Evolutionary conservation across 2,797 vertebrate genomes (phyloP), one percentile per base, ranked within the genome.

Genomic region (Pseudotriccus pelzelni): DNA sequence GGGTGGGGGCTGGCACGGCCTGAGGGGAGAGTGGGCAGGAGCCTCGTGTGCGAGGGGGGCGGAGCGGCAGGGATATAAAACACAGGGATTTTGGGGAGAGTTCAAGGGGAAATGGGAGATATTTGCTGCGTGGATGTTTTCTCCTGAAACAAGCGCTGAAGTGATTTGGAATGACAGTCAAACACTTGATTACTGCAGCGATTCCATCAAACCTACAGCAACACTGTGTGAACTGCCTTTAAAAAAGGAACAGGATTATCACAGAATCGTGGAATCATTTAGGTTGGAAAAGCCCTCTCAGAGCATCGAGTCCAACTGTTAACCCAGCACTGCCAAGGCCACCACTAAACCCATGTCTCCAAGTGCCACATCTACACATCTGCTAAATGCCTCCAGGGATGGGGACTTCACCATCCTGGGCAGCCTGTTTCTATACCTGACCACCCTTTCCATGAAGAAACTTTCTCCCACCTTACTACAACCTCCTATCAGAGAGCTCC

Each of bases 1-100:
- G 53, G 46, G 59, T 39, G 37, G 41, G 17, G n/a, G 69, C 24
- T 46, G 68, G 50, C 5, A 3, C 1, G 0, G 36, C 4, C 0
- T 32, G 83, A 18, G 3, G 0, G 80, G 15, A 88, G 76, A 72
- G 80, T 14, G 32, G 88, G 89, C 80, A 86, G 94, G 10, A 89
- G 80, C n/a, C n/a, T 10, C 62, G 2, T 9, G 66, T 47, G 37
- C 39, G 12, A 8, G 9, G 84, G 68, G 63, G 90, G 92, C 2
- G 67, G 58, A 78, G 59, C 30, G 10, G 20, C 13, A 1, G 93
- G 83, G 77, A 70, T 84, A 9, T 4, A 49, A 91, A 79, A 56
- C 1, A 41, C 25, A 17, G 28, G 39, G 30, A 37, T 60, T 55
- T 11, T 2, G 12, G 41, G 21, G 80, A 46, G 15, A 58, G 19